Evolutionary conservation across 2,888 invertebrate species (phyloP), one percentile per base, ranked within the genome.

Genomic region (Parnassius mnemosyne): DNA sequence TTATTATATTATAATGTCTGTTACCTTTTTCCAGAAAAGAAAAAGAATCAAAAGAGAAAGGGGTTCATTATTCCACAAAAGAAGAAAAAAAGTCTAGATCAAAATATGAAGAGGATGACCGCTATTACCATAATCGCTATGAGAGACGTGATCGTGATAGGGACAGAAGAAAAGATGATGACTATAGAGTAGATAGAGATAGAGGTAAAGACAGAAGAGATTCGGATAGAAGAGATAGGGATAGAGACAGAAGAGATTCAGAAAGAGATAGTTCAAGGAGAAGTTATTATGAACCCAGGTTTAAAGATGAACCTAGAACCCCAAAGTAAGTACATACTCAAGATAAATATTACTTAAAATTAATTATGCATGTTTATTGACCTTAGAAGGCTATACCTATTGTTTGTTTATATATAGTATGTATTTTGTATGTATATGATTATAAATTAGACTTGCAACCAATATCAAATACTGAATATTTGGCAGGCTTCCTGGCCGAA

Each of bases 281-380:
- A 57, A 92, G 92, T 71, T 86, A 89, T 66, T 92, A 92, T 77
- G 92, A 94, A 34, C 93, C 93, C 0, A 92, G 94, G 55, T 96
- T 96, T 77, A 94, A 93, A 76, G 97, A 97, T 89, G 98, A 97
- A 79, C 97, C 98, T 0, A 93, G 93, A 65, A 98, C 98, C 11
- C 98, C 98, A 0, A 94, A 93, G 84, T 93, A 78, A 65, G 60
- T 56, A 47, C 41, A 57, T 47, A 41, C 43, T 53, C 2, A 2
- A n/a, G 1, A 20, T 46, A 12, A 11, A 46, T 9, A 46, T 3
- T 46, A 5, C 5, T 46, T 46, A 34, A 34, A 34, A 5, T 34
- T 34, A 34, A 34, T 3, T 34, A 7, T 34, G 34, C 34, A 7
- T 34, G 34, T 34, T 20, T 34, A 3, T 34, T 7, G 34, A 34